Percentiles rank a stretch among this genome's conserved stretches.
These are phyloP conservation scores for Pygoscelis adeliae DNA, from an alignment of 2,113 vertebrate genomes.

Conservation along the genomic window DNA sequence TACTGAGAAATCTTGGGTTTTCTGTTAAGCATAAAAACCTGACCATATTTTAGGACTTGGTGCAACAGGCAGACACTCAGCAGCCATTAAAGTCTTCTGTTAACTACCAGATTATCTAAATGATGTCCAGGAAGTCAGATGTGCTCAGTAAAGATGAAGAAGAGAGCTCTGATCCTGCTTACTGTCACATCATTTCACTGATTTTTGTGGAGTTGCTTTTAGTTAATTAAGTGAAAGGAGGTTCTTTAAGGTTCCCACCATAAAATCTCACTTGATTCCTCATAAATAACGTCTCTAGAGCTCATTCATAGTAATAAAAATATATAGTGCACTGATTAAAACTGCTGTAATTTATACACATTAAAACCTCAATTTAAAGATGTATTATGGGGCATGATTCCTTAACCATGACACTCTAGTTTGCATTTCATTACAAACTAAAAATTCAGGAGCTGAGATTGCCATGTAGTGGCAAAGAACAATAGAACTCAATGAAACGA, in stretches of 20 bases:
- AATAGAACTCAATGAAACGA: background rate
- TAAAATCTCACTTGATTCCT: conserved; percentile 13
- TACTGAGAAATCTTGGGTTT: background rate
- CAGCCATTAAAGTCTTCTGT: background rate
- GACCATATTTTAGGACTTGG: background rate
- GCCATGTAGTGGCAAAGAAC: background rate
- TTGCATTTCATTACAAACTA: background rate
- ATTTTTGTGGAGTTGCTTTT: background rate
- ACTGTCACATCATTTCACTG: background rate
- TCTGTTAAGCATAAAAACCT: background rate
- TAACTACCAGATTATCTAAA: background rate
- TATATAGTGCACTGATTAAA: background rate
- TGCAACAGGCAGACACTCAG: background rate
- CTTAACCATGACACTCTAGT: background rate
- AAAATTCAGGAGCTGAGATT: background rate
- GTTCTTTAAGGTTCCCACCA: background rate
- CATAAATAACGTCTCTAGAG: background rate
- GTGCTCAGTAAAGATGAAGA: background rate
- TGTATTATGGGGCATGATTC: background rate
- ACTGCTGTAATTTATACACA: background rate
- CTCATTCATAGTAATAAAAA: background rate
- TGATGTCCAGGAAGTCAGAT: background rate
- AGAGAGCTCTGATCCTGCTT: background rate
- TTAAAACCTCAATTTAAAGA: background rate
- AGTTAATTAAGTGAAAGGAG: background rate